A percentile compares a stretch with the other conserved stretches of the same genome.
Evolutionary conservation across 2,113 vertebrate species (phyloP).

Genomic region (Cinclus cinclus): DNA sequence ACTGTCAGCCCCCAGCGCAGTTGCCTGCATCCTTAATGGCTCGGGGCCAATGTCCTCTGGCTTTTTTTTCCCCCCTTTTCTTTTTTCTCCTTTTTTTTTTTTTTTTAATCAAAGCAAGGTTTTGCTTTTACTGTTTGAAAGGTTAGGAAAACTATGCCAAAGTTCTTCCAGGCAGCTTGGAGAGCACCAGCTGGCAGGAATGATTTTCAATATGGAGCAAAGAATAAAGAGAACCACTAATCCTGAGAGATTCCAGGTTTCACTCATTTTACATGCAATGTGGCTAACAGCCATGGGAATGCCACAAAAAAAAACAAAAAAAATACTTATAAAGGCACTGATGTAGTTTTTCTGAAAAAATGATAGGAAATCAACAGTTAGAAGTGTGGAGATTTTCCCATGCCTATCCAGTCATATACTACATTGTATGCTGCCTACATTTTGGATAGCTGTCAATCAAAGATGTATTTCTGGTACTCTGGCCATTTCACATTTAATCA

Average conservation of each 20-base stretch:
- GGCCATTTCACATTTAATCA: background rate
- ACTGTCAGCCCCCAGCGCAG: constrained; percentile 56
- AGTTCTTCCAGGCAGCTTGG: constrained; percentile 69
- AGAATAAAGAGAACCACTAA: constrained; percentile 42
- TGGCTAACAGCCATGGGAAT: constrained; percentile 18
- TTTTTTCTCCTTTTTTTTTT: background rate
- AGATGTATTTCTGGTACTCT: background rate
- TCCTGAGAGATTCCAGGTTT: constrained; percentile 46
- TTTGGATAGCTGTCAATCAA: background rate
- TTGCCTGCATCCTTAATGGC: constrained; percentile 77
- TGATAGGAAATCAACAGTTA: background rate
- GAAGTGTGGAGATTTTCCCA: background rate
- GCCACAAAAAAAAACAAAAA: background rate
- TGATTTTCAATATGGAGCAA: constrained; percentile 50
- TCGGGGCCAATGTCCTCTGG: constrained; percentile 66
- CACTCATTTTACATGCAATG: constrained; percentile 19
- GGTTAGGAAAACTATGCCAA: constrained; percentile 76
- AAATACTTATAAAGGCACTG: background rate
- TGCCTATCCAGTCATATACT: background rate
- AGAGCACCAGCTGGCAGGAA: constrained; percentile 62
- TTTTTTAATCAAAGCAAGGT: constrained; percentile 67
- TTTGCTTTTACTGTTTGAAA: constrained; percentile 73
- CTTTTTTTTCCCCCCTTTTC: background rate
- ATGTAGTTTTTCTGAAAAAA: background rate
- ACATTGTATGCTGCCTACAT: background rate